Evolutionary conservation across 2,888 invertebrate genomes (phyloP).

Genomic region (Onchidella celtica): DNA sequence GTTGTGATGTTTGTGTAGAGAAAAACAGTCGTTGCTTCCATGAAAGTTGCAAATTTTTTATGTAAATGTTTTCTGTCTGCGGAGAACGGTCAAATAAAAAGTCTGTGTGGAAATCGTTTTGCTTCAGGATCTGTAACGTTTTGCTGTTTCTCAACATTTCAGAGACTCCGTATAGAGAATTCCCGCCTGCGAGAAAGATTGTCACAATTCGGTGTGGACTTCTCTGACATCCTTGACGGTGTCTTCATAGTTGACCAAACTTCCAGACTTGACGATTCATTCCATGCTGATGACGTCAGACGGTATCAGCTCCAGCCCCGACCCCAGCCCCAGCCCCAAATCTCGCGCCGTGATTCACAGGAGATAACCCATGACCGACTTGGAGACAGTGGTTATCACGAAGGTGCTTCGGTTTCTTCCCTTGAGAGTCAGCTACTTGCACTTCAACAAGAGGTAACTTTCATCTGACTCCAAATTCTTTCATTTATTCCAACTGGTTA

Average conservation of each 20-base stretch:
- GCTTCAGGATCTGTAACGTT: neutral
- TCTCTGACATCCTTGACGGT: neutral
- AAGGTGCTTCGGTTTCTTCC: conserved; percentile 33
- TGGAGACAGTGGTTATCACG: neutral
- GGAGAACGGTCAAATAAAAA: too few species aligned
- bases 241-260: too few species aligned
- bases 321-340: neutral
- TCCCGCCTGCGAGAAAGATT: conserved; percentile 59
- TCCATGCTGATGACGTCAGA: neutral
- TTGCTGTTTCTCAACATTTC: neutral
- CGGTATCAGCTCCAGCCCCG: neutral
- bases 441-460: conserved; percentile 52
- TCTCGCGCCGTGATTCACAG: neutral
- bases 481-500: too few species aligned
- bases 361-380: neutral
- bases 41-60: too few species aligned
- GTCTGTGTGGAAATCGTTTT: too few species aligned
- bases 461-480: too few species aligned
- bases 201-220: conserved; percentile 15
- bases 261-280: neutral
- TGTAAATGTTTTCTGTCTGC: too few species aligned
- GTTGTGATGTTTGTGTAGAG: too few species aligned
- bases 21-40: too few species aligned
- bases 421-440: conserved; percentile 48
- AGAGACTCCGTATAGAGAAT: conserved; percentile 67